Evolutionary conservation across 2,888 invertebrate genomes (phyloP), one percentile per base, ranked within the genome.

Genomic region (Cantharis rustica): DNA sequence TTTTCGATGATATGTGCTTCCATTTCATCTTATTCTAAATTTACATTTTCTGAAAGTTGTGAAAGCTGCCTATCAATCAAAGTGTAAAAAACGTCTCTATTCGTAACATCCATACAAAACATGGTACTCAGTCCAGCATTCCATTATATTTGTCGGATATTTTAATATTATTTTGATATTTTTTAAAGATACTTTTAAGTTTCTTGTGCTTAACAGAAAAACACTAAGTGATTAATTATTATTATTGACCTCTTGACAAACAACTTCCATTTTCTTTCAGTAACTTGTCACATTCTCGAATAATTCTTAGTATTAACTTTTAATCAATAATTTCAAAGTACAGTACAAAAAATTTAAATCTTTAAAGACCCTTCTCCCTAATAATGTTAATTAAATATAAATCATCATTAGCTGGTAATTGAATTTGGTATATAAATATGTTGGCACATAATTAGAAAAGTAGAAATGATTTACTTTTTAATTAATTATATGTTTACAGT

Each of bases 11-110:
- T 66, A 66, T 23, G 64, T 66, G 64, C 23, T 23, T 13, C 16
- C 23, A n/a, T 23, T 66, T 66, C 20, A 66, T 66, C 64, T 23
- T 20, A 66, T 66, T 66, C 20, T n/a, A 66, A 66, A 66, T 23
- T 66, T 20, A 20, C 23, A 23, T 66, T 66, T 23, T 66, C 64
- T 20, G 64, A 66, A 66, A 20, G 23, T 23, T 66, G 23, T 23
- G 64, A 66, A 16, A 66, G 23, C 64, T 23, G 64, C 64, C 64
- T 66, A 66, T 66, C 64, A 66, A 66, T 66, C 64, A 66, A 20
- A 66, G 23, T 66, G 64, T 20, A 66, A 66, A 66, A 66, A 66
- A 66, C 64, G 64, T 23, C 64, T 17, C 20, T 66, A 66, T 66
- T 66, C 64, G 23, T n/a, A 66, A 66, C 64, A 66, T 66, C 64